Base-by-base conservation (phyloP, 2,888 invertebrate species). In the Drosophila pullipes region DNA sequence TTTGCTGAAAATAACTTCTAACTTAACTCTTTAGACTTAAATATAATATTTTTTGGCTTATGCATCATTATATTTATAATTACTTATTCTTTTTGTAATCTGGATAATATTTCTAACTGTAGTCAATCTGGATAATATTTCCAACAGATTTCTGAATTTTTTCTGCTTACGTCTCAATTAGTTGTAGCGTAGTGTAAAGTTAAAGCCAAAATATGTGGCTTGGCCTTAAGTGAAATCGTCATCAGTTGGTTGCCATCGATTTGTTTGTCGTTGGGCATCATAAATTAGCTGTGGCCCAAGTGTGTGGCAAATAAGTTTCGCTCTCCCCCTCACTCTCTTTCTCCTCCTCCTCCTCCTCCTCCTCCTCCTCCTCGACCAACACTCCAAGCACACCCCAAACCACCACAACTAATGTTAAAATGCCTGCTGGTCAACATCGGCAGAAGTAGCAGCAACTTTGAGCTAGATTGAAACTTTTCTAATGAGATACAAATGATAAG, bases 401-500 rank as follows among this genome's bases (percentile, higher is more conserved):
- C 1, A 18, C 16, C 25, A 18, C 30, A 49, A 49, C 55, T 57
- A 58, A 65, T 57, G 60, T 9, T 55, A 4, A 41, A 49, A 25
- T 33, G 65, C 28, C 69, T 69, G 70, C 72, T 71, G 85, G 70
- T 65, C 80, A 72, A 60, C 74, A 39, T 53, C 61, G 18, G n/a
- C 50, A 30, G 25, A 77, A 81, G 73, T 62, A 63, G 78, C 64
- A 50, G 68, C 54, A 67, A 74, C 66, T 81, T 74, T 59, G 49
- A 71, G 82, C 37, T 74, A 66, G 78, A 81, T 81, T 68, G 78
- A 76, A 89, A 89, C 83, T 86, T 86, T 87, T 76, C 85, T 89
- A 90, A 89, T 86, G 88, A 81, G 90, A 83, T 89, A 78, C 90
- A 78, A 87, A 86, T 73, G 85, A 88, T 86, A 86, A 90, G 85